Evolutionary conservation across 1,140 invertebrate genomes (phyloP), one percentile per base, ranked within the genome.

Genomic region (Monomorium pharaonis): DNA sequence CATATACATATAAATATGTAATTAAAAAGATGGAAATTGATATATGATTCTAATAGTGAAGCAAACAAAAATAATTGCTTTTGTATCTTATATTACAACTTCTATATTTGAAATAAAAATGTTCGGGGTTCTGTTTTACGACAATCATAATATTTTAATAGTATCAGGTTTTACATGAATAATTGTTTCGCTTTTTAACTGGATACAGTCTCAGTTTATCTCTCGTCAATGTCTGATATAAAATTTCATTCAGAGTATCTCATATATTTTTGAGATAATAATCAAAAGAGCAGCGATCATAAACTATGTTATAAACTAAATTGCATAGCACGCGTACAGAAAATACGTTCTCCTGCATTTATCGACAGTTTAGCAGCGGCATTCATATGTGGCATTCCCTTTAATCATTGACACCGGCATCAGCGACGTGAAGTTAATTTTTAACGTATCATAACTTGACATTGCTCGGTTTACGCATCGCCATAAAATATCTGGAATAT

Each of bases 401-500:
- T 58, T 33, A 33, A 74, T 74, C 3, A 21, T 56, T 54, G n/a
- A 10, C 18, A 37, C 14, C 4, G 30, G n/a, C 21, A 24, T 60
- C 30, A 37, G 5, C 33, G 33, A 58, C 4, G 18, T n/a, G 30
- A 62, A 60, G 16, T 24, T 76, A 27, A 58, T 42, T 30, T 76
- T 44, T 18, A 5, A 6, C 24, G 6, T 42, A 60, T 42, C 33
- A 18, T 12, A 33, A 58, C 51, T 60, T 42, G 72, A 75, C 51
- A 56, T 56, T 21, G 54, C 21, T 44, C 44, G n/a, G 27, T n/a
- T 65, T 49, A 12, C 5, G 16, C 27, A 24, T n/a, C 18, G 12
- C 24, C 27, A 27, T 33, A 67, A 65, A 65, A 33, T 65, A 37
- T 10, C 7, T 65, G 42, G 30, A 69, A 67, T 80, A 80, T 80